Base-by-base conservation (phyloP, 1,140 invertebrate genomes). In the Fopius arisanus region DNA sequence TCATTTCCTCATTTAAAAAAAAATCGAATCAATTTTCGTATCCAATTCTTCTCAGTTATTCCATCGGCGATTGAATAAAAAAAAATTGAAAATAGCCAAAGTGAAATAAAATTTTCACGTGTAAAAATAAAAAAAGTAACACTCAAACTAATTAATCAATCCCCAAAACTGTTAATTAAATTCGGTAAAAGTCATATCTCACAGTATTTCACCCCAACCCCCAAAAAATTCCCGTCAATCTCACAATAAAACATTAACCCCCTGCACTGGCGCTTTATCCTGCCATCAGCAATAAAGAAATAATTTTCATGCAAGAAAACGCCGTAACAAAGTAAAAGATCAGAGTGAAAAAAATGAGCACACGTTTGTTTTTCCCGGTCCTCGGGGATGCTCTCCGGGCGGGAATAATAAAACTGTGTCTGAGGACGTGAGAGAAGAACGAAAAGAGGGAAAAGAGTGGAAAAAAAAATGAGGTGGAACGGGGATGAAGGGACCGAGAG, bases 241-340 rank as follows among this genome's bases (percentile, higher is more conserved):
- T 37, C 33, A 5, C 7, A 7, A 48, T 48, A 6, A 48, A 48
- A 2, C 43, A 48, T 5, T n/a, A 7, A 48, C 3, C 43, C n/a
- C 16, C 43, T 48, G 5, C n/a, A 19, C 14, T 16, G 3, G 7
- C 43, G 4, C 16, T 7, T 19, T 48, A 48, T 2, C 43, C 43
- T 48, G 43, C 43, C 43, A 48, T 19, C 43, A 19, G 43, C 43
- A 48, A n/a, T 48, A 16, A 48, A 59, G 54, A 59, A 59, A 59
- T 59, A 59, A 59, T 59, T 59, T 59, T 59, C 23, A 23, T 59
- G 4, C 54, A 28, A 19, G 23, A 59, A 59, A 59, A 14, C 16
- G 43, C 43, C 16, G 54, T 59, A 59, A 67, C 29, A 67, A 67
- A 67, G 63, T 41, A 67, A 67, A 37, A 41, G 63, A 33, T 28